phyloP scores from a whole-genome alignment of 2,888 invertebrate genomes.

The Ametastegia equiseti region DNA sequence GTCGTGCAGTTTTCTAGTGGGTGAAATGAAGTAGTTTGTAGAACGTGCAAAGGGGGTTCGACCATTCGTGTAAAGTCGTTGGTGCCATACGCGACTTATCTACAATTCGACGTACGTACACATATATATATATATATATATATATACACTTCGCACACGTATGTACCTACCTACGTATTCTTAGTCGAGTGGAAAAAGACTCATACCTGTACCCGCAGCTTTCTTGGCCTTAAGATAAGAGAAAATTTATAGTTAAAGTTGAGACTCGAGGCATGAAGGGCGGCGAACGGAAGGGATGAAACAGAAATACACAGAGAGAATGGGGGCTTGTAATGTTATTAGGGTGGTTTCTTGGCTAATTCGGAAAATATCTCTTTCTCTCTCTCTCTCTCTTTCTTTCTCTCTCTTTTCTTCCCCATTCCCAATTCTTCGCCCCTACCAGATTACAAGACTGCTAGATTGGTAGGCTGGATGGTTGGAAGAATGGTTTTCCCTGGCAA shows the following conservation, averaged over 20 bases:
- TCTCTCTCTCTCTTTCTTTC: conserved; percentile 2
- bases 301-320: conserved; percentile 50
- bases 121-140: not conserved
- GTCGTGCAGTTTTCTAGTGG: too few species aligned
- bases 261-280: conserved; percentile 48
- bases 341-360: conserved; percentile 59
- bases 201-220: not conserved
- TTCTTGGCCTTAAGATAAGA: conserved; percentile 44
- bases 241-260: conserved; percentile 50
- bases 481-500: conserved; percentile 21
- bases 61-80: not conserved
- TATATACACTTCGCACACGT: not conserved
- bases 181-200: not conserved
- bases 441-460: conserved; percentile 50
- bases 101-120: not conserved
- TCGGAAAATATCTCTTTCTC: conserved; percentile 48
- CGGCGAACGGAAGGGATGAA: conserved; percentile 49
- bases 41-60: not conserved
- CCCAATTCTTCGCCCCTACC: conserved; percentile 41
- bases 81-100: conserved; percentile 22
- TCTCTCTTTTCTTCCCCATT: conserved; percentile 6
- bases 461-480: conserved; percentile 42
- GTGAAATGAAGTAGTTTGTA: conserved; percentile 11
- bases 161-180: too few species aligned
- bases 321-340: conserved; percentile 55